Percentiles rank a stretch among this genome's conserved stretches.
Conservation (phyloP, 2,888 invertebrate genomes). For the Stenichneumon culpator region DNA sequence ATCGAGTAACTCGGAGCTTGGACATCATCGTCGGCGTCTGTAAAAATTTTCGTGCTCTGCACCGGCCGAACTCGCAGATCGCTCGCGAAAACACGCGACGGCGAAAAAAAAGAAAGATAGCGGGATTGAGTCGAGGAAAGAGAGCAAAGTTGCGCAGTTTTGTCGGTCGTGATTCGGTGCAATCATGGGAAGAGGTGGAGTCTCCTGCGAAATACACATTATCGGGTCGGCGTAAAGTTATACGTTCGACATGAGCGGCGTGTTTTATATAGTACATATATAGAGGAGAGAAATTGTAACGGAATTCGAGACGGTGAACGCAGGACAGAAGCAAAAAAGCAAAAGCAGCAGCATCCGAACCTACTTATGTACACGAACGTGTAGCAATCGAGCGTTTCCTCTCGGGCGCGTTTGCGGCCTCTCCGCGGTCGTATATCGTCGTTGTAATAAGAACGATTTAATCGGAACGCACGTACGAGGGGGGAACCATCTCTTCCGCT, state of each 20-base stretch:
- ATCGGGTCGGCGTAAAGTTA: constrained; percentile 65
- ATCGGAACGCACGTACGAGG: constrained; percentile 68
- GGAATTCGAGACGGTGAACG: constrained; percentile 71
- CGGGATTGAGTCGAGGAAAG: constrained; percentile 45
- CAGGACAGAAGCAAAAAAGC: constrained; percentile 40
- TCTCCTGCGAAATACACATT: constrained; percentile 56
- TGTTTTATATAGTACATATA: constrained; percentile 40
- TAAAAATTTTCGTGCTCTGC: constrained; percentile 21
- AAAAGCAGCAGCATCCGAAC: constrained; percentile 68
- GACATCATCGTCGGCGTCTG: constrained; percentile 18
- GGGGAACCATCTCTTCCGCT: constrained; percentile 57
- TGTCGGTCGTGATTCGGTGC: constrained; percentile 66
- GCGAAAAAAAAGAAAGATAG: constrained; percentile 15
- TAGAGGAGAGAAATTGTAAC: constrained; percentile 71
- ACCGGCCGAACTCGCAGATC: constrained; percentile 14
- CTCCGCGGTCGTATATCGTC: constrained; percentile 39
- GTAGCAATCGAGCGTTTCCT: constrained; percentile 72
- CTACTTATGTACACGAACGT: constrained; percentile 72
- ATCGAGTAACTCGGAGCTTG: constrained; percentile 59
- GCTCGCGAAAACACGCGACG: constrained; percentile 42
- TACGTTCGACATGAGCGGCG: constrained; percentile 52
- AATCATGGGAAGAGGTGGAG: constrained; percentile 73
- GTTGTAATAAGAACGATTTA: constrained; percentile 69
- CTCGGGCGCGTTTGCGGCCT: constrained; percentile 54
- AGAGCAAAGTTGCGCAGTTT: constrained; percentile 55